These are phyloP conservation scores for Charaxes varanes DNA, from an alignment of 1,140 invertebrate genomes.

Conservation along the genomic window DNA sequence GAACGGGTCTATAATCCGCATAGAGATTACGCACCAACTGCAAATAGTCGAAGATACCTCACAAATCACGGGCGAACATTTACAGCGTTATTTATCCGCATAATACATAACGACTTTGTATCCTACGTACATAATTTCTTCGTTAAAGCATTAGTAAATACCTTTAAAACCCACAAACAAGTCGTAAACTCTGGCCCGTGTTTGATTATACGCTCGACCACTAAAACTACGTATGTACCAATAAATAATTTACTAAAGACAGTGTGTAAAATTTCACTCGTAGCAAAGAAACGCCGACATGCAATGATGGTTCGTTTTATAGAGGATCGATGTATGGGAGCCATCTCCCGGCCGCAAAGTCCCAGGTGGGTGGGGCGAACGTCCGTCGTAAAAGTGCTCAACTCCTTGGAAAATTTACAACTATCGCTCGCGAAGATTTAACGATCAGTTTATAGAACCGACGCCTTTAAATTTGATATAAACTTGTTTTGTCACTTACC, in stretches of 20 bases:
- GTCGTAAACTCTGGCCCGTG: conserved; percentile 9
- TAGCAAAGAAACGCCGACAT: conserved; percentile 35
- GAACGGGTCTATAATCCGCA: no score
- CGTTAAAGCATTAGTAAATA: neutral
- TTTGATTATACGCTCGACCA: conserved; percentile 14
- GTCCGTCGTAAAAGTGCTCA: conserved; percentile 60
- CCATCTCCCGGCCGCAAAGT: conserved; percentile 47
- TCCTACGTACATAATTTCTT: no score
- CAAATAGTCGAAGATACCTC: no score
- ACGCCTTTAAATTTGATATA: conserved; percentile 60
- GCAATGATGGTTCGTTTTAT: conserved; percentile 48
- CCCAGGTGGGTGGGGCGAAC: conserved; percentile 54
- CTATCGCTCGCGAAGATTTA: conserved; percentile 64
- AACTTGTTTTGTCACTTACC: conserved; percentile 53
- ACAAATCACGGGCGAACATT: no score
- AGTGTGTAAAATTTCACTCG: conserved; percentile 18
- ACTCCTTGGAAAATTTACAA: conserved; percentile 63
- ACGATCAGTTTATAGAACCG: conserved; percentile 66
- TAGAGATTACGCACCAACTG: no score
- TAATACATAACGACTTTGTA: no score
- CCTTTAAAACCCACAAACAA: neutral
- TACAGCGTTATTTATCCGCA: no score
- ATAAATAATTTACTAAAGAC: conserved; percentile 19
- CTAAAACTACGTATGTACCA: conserved; percentile 14
- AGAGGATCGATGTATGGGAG: conserved; percentile 47